Conservation (phyloP, 2,888 invertebrate species). For the Drosophila meridionalis region DNA sequence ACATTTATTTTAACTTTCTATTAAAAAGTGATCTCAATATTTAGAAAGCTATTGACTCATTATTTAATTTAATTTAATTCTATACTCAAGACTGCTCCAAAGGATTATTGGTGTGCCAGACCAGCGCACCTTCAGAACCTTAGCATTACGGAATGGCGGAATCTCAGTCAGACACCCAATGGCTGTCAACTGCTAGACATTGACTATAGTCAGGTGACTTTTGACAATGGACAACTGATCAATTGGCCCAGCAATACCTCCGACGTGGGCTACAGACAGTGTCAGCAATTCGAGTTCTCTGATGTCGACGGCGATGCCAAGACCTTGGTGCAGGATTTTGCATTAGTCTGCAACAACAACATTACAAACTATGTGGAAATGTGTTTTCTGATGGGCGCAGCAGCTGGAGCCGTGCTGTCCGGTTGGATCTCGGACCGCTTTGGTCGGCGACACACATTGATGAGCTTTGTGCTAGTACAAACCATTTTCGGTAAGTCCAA, state of each 20-base stretch:
- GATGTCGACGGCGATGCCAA: conserved; percentile 70
- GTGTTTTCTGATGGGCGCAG: conserved; percentile 88
- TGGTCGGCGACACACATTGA: conserved; percentile 88
- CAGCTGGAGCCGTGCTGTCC: conserved; percentile 88
- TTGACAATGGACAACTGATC: conserved; percentile 48
- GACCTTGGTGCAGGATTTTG: conserved; percentile 87
- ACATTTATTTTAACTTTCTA: not conserved
- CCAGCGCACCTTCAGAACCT: conserved; percentile 85
- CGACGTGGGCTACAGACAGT: conserved; percentile 70
- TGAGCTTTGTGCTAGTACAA: conserved; percentile 87
- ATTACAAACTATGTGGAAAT: conserved; percentile 87
- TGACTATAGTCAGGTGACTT: conserved; percentile 58
- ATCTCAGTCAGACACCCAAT: conserved; percentile 86
- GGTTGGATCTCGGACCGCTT: conserved; percentile 88
- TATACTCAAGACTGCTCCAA: conserved; percentile 84
- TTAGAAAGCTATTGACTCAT: not conserved
- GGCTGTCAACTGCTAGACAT: conserved; percentile 85
- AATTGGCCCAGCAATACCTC: conserved; percentile 62
- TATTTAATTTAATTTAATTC: not conserved
- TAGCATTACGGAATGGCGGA: conserved; percentile 85
- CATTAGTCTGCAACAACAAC: conserved; percentile 87
- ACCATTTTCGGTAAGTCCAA: conserved; percentile 85
- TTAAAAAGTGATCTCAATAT: not conserved
- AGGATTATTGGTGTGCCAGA: conserved; percentile 87
- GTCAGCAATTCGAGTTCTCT: conserved; percentile 85